A percentile compares a stretch with the other conserved stretches of the same genome.
These are phyloP conservation scores for Cheiracanthium punctorium DNA, from an alignment of 2,888 invertebrate genomes.

Conservation along the genomic window DNA sequence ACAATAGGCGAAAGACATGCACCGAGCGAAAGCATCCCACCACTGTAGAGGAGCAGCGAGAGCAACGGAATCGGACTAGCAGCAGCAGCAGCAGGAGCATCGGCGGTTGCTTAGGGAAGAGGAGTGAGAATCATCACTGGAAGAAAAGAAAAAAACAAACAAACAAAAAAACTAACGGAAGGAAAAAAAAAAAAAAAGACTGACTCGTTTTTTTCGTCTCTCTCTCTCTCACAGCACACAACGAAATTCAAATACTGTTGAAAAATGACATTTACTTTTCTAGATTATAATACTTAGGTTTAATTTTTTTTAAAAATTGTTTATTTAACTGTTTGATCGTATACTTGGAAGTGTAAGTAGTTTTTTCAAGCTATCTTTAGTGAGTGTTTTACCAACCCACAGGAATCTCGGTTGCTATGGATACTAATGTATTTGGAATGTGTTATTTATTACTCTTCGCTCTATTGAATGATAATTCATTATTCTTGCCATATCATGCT, in stretches of 20 bases:
- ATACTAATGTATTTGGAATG: constrained; percentile 40
- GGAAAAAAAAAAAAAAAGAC: neutral
- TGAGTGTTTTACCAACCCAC: neutral
- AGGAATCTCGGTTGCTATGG: constrained; percentile 24
- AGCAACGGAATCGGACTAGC: constrained; percentile 29
- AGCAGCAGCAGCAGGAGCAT: constrained; percentile 31
- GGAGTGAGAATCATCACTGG: constrained; percentile 39
- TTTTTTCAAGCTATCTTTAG: constrained; percentile 19
- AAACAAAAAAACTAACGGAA: too few species aligned
- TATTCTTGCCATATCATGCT: constrained; percentile 66
- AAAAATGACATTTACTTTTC: neutral
- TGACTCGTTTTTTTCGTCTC: constrained; percentile 18
- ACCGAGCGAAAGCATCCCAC: neutral
- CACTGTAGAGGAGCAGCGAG: constrained; percentile 23
- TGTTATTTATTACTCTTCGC: constrained; percentile 4
- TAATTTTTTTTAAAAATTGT: too few species aligned
- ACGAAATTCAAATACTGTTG: constrained; percentile 32
- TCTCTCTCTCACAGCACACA: constrained; percentile 42
- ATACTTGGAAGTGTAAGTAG: constrained; percentile 29
- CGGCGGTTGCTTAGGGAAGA: constrained; percentile 41
- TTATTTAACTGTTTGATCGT: constrained; percentile 57
- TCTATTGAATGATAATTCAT: constrained; percentile 23
- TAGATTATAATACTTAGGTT: constrained; percentile 34
- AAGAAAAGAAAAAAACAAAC: neutral
- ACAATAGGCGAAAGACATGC: neutral